A percentile compares a stretch with the other conserved stretches of the same genome.
These are phyloP conservation scores for Ditylenchus dipsaci DNA, from an alignment of 1,140 invertebrate genomes.

Conservation along the genomic window DNA sequence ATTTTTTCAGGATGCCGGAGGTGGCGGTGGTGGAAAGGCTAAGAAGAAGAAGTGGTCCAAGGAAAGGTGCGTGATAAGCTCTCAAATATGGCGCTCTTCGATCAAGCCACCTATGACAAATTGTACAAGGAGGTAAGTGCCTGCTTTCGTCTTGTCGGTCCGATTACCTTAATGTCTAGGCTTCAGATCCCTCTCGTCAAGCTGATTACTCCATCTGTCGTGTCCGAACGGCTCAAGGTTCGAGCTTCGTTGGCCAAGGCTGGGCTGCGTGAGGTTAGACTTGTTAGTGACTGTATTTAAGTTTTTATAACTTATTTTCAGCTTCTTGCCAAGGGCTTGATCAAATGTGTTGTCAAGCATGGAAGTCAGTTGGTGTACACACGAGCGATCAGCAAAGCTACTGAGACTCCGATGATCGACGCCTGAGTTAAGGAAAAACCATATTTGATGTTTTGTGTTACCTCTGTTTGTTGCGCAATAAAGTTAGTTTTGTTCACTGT, in stretches of 20 bases:
- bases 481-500: no score
- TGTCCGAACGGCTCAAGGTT: conserved; percentile 96
- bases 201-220: conserved; percentile 95
- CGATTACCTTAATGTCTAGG: no score
- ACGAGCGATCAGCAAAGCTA: conserved; percentile 69
- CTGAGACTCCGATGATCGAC: background rate
- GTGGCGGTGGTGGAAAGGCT: conserved; percentile 89
- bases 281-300: no score
- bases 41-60: conserved; percentile 99
- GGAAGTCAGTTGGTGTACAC: conserved; percentile 96
- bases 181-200: conserved; percentile 79
- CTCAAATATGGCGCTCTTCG: conserved; percentile 95
- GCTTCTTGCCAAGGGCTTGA: conserved; percentile 76
- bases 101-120: conserved; percentile 97
- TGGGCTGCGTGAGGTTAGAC: conserved; percentile 72
- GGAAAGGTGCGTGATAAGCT: conserved; percentile 99
- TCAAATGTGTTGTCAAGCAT: conserved; percentile 93
- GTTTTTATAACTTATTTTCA: no score
- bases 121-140: conserved; percentile 78
- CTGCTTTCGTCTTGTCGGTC: no score
- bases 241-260: conserved; percentile 90
- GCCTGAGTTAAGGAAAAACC: background rate
- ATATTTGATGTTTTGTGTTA: background rate
- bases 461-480: no score
- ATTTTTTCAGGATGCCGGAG: conserved; percentile 65